phyloP scores from a whole-genome alignment of 2,113 vertebrate species.

The Podarcis cretensis region DNA sequence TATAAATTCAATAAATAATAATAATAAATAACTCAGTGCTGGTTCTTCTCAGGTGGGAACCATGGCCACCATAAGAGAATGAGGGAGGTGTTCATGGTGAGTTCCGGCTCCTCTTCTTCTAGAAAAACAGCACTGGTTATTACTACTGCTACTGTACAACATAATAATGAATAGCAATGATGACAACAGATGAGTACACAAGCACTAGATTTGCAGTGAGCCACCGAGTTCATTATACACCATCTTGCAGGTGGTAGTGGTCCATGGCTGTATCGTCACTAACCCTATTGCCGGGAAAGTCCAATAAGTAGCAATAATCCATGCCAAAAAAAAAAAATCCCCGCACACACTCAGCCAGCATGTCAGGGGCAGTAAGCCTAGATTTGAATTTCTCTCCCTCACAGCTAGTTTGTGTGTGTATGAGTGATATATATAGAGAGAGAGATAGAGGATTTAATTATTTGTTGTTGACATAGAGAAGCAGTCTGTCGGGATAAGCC shows the following conservation, averaged over 20 bases:
- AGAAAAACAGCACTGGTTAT: too few species aligned
- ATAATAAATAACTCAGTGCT: too few species aligned
- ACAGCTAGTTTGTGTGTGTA: background rate
- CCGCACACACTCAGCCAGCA: background rate
- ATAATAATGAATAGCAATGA: too few species aligned
- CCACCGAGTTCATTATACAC: background rate
- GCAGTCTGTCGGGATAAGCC: background rate
- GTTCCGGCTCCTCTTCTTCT: too few species aligned
- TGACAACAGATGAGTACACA: too few species aligned
- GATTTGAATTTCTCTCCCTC: background rate
- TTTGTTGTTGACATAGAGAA: background rate
- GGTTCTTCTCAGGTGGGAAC: too few species aligned
- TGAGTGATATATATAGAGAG: too few species aligned
- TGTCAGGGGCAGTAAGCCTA: background rate
- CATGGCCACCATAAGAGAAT: too few species aligned
- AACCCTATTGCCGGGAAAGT: background rate
- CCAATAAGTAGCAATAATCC: background rate
- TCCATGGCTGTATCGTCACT: background rate
- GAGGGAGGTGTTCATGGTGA: too few species aligned
- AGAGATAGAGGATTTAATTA: too few species aligned
- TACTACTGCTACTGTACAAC: too few species aligned
- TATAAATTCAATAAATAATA: too few species aligned
- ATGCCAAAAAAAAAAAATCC: background rate
- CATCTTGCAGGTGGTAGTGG: background rate
- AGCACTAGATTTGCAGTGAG: background rate